Percentiles rank a stretch among this genome's conserved stretches.
Conservation (phyloP, 2,888 invertebrate species). For the Onthophagus sagittarius region DNA sequence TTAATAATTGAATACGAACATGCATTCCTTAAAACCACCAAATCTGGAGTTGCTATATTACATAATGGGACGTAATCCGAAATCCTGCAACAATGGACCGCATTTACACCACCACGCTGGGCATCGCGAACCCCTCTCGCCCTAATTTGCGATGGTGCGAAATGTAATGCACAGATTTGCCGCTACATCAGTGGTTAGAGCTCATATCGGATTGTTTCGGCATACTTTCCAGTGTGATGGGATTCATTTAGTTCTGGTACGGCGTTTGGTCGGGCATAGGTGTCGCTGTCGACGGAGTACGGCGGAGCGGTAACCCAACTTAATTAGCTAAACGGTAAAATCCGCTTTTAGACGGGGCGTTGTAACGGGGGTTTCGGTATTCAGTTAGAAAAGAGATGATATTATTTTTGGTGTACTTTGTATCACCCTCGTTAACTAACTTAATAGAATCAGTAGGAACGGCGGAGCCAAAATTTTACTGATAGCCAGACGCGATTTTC, state of each 20-base stretch:
- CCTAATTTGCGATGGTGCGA: conserved; percentile 28
- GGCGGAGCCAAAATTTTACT: conserved; percentile 27
- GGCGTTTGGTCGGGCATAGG: background rate
- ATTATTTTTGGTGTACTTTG: background rate
- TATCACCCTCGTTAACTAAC: conserved; percentile 44
- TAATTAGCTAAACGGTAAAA: background rate
- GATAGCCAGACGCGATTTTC: background rate
- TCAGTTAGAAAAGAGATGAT: background rate
- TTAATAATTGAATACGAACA: conserved; percentile 27
- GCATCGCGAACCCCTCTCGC: conserved; percentile 26
- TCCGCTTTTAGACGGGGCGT: too few relatives aligned
- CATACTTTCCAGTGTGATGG: conserved; percentile 2
- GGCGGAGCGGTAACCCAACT: background rate
- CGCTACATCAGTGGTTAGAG: conserved; percentile 28
- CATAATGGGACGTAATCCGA: conserved; percentile 29
- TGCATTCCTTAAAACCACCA: conserved; percentile 29
- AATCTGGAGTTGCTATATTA: conserved; percentile 26
- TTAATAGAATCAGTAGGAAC: conserved; percentile 43
- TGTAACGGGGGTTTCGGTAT: background rate
- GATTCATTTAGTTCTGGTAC: background rate
- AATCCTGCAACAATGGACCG: conserved; percentile 30
- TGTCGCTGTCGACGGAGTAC: background rate
- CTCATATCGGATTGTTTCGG: conserved; percentile 10
- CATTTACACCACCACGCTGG: conserved; percentile 22
- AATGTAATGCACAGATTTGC: conserved; percentile 28